Percentiles rank a stretch among this genome's conserved stretches.
These are phyloP conservation scores for Platysternon megacephalum DNA, from an alignment of 2,113 vertebrate species.

Conservation along the genomic window DNA sequence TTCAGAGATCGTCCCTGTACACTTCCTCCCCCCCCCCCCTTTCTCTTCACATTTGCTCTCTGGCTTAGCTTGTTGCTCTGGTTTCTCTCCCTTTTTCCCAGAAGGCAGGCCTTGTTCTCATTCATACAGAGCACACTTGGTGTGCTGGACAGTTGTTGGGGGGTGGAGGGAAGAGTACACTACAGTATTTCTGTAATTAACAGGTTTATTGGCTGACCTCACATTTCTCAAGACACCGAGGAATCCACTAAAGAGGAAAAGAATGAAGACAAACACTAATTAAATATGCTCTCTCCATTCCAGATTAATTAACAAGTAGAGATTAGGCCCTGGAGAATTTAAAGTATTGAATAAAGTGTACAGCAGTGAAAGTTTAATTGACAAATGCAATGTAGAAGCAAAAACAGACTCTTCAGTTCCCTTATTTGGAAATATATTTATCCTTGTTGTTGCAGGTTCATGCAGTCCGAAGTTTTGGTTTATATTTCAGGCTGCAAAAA, in stretches of 20 bases:
- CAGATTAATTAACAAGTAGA: constrained; percentile 1
- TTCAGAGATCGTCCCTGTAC: background rate
- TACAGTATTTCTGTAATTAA: background rate
- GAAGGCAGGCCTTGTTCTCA: background rate
- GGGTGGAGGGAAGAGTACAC: fast-evolving
- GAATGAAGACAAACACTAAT: constrained; percentile 23
- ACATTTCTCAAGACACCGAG: background rate
- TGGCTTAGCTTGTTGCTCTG: background rate
- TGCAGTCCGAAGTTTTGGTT: background rate
- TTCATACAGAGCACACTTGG: background rate
- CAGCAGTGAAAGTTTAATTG: background rate
- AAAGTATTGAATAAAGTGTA: background rate
- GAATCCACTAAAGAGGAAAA: background rate
- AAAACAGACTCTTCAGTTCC: background rate
- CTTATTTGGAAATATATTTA: background rate
- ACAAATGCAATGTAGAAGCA: background rate
- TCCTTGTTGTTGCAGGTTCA: background rate
- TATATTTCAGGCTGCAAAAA: background rate
- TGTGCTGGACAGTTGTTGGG: background rate
- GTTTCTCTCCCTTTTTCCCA: background rate
- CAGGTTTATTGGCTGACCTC: background rate
- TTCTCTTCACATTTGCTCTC: background rate
- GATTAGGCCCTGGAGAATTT: background rate
- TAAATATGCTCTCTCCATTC: constrained; percentile 4
- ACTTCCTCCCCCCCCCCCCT: too few relatives aligned